Base-by-base conservation (phyloP, 1,140 invertebrate species). In the Drosophila nannoptera region DNA sequence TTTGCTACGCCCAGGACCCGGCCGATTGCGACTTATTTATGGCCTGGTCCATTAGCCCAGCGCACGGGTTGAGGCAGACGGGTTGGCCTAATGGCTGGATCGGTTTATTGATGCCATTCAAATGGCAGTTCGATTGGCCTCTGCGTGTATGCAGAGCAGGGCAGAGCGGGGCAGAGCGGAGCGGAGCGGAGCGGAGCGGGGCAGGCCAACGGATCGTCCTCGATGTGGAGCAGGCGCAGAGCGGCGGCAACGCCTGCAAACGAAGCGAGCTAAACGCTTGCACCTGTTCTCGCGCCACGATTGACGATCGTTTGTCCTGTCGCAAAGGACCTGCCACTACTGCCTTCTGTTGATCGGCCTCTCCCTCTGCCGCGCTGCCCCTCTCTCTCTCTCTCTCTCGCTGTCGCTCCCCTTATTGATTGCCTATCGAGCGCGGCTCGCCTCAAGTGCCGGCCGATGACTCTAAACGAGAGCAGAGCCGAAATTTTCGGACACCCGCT, bases 211-310 rank as follows among this genome's bases (percentile, higher is more conserved):
- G 36, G 22, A 36, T 36, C 62, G 12, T 32, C 22, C 33, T 31
- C n/a, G 46, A 59, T 35, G 33, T 16, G 35, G 31, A 36, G 35
- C 12, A 33, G 31, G 31, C 31, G 32, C 31, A 8, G 40, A 46
- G 49, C 32, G 4, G 45, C 11, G 58, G 40, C 46, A 35, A 63
- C 48, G 55, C 40, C 66, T 49, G 53, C 36, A 16, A 54, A 22
- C 22, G 22, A 22, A 3, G 1, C 22, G 22, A 58, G 60, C 66
- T 70, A 70, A 78, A 54, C 48, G n/a, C 42, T 84, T 86, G 81
- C 80, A 84, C 77, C 81, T 84, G 81, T 86, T 64, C n/a, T 64
- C n/a, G 35, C 53, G 9, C 54, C 12, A 33, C 67, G 53, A 64
- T 69, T 69, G 49, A 66, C 53, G 67, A 45, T 69, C 52, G 59